These are phyloP conservation scores for Zosterops pallidus DNA, from an alignment of 2,113 vertebrate species.

Conservation along the genomic window DNA sequence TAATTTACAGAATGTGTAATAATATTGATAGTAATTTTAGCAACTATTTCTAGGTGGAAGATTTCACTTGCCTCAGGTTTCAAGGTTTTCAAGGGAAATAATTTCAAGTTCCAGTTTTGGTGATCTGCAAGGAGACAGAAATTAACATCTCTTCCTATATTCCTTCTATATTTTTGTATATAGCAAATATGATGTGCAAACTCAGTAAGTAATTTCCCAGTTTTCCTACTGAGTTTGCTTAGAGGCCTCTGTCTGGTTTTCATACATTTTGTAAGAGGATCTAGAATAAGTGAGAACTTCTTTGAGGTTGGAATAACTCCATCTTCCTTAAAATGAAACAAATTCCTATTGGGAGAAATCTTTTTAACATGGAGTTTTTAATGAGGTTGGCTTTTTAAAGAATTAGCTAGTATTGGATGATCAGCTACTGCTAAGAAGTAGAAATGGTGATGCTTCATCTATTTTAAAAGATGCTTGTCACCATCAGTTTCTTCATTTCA, in stretches of 20 bases:
- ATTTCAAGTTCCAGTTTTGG: background rate
- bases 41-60: background rate
- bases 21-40: background rate
- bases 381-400: background rate
- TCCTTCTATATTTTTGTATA: background rate
- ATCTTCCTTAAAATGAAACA: background rate
- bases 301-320: background rate
- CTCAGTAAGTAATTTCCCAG: background rate
- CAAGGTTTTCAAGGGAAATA: background rate
- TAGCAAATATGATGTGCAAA: background rate
- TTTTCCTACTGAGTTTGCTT: background rate
- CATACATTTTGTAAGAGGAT: background rate
- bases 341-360: background rate
- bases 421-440: background rate
- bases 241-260: background rate
- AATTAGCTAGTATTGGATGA: background rate
- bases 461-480: background rate
- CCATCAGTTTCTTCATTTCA: background rate
- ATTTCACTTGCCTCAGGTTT: background rate
- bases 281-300: background rate
- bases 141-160: background rate
- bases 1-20: background rate
- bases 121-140: background rate
- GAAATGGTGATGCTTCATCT: background rate
- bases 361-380: background rate